These are phyloP conservation scores for Aphelenchoides bicaudatus DNA, from an alignment of 2,888 invertebrate genomes.

Conservation along the genomic window DNA sequence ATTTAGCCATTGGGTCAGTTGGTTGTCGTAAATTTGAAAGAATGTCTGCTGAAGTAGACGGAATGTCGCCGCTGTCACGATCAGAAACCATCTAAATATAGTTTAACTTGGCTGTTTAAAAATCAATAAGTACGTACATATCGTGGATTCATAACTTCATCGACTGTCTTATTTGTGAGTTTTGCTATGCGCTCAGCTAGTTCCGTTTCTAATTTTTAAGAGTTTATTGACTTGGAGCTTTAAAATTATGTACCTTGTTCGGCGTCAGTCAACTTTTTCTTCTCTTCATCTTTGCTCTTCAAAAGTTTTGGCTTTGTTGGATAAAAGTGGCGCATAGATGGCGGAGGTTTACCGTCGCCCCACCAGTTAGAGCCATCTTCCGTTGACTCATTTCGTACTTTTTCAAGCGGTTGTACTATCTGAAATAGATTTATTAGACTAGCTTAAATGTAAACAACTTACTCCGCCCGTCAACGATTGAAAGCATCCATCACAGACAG, in stretches of 20 bases:
- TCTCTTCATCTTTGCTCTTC: conserved; percentile 1
- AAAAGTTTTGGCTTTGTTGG: not conserved
- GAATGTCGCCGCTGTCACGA: conserved; percentile 2
- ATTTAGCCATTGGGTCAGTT: no score
- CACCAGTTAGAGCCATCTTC: conserved; percentile 38
- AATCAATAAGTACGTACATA: conserved; percentile 1
- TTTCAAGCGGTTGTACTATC: conserved; percentile 11
- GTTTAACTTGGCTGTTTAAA: not conserved
- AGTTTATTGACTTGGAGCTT: not conserved
- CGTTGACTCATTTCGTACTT: conserved; percentile 8
- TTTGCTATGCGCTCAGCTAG: conserved; percentile 28
- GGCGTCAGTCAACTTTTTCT: no score
- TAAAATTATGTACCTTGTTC: no score
- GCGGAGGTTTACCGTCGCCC: conserved; percentile 47
- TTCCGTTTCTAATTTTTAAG: not conserved
- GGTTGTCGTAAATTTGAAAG: not conserved
- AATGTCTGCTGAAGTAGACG: not conserved
- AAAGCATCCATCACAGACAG: conserved; percentile 50
- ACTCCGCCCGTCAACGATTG: conserved; percentile 26
- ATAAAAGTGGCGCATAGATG: conserved; percentile 39
- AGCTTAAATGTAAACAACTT: not conserved
- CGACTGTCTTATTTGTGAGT: conserved; percentile 26
- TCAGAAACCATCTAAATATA: conserved; percentile 6
- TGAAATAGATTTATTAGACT: no score
- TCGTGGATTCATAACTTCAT: conserved; percentile 24